phyloP scores from a whole-genome alignment of 2,113 vertebrate species.

The Hassar affinis region DNA sequence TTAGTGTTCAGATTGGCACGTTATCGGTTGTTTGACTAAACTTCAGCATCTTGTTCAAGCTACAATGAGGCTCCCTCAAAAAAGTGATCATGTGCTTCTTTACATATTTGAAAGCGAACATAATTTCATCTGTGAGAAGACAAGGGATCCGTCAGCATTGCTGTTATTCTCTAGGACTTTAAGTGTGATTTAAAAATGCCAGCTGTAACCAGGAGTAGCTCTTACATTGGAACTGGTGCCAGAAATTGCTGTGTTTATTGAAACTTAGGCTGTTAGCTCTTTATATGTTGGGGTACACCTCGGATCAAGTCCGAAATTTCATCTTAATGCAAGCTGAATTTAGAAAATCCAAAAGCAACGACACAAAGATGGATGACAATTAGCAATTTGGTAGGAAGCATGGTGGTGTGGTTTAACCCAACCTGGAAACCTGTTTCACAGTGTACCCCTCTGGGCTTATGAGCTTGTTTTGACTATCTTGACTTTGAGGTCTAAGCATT shows the following conservation, averaged over 20 bases:
- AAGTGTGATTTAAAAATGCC: background rate
- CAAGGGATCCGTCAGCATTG: background rate
- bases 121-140: background rate
- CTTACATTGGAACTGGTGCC: background rate
- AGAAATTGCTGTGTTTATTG: background rate
- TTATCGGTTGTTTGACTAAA: background rate
- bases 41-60: background rate
- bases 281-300: background rate
- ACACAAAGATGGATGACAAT: background rate
- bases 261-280: background rate
- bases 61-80: background rate
- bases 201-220: background rate
- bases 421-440: background rate
- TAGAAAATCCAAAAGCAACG: background rate
- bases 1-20: background rate
- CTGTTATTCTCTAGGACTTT: background rate
- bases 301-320: background rate
- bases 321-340: background rate
- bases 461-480: background rate
- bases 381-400: background rate
- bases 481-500: background rate
- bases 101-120: background rate
- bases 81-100: constrained; percentile 21
- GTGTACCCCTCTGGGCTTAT: background rate
- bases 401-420: background rate